Base-by-base conservation (phyloP, 1,140 invertebrate genomes). In the Drosophila arizonae region DNA sequence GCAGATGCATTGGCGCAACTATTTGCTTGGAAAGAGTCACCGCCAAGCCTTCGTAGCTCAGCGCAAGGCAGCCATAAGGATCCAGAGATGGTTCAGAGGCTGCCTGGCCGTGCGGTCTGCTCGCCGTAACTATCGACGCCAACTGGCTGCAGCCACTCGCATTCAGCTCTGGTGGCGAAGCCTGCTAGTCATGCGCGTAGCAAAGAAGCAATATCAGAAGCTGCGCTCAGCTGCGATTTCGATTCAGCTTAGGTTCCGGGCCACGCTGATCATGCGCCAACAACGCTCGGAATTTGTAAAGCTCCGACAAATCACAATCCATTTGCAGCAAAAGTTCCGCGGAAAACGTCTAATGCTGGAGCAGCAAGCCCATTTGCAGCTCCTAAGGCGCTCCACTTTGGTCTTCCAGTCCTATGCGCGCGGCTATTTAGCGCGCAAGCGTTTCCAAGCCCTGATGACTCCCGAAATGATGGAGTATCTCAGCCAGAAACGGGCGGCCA, bases 401-500 rank as follows among this genome's bases (percentile, higher is more conserved):
- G 90, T 91, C 68, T 89, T 94, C 39, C 94, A 94, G 72, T 88
- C 91, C 0, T 67, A 79, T 17, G 79, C 89, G 9, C 92, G 93
- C 72, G 93, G 94, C 39, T 93, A 92, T 82, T 81, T 94, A 55
- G 92, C 93, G 0, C 92, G 94, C 24, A 92, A 90, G 68, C 69
- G 76, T 1, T 92, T 92, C 55, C 93, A 90, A 63, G 92, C 92
- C 45, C 58, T 91, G n/a, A 80, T 92, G 69, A 89, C 92, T 17
- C 90, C 91, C 5, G 93, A 93, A 80, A 81, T 92, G 45, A 91
- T 88, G 58, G 90, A 93, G 65, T 79, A 92, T 43, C 80, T 92
- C 68, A 91, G 89, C 52, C 76, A 81, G 2, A 87, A 93, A 51
- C 92, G 90, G 66, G 94, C 95, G 1, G 95, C 94, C 26, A 92